A percentile compares a stretch with the other conserved stretches of the same genome.
These are phyloP conservation scores for Antigone vipio DNA, from an alignment of 2,113 vertebrate genomes.

Conservation along the genomic window DNA sequence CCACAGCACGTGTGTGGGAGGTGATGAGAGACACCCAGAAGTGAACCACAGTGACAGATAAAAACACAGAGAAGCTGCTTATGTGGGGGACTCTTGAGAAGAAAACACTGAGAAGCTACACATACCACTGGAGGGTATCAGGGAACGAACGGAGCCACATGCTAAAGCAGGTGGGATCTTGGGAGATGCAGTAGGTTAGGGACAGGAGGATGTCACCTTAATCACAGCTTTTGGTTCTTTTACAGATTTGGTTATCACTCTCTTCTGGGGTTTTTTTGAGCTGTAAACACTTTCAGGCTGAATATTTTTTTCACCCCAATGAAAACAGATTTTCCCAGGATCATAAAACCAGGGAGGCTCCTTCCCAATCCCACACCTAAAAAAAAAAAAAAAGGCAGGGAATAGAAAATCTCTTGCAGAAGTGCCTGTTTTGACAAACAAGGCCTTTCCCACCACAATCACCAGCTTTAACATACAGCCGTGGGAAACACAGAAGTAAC, in stretches of 20 bases:
- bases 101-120: not conserved
- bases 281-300: not conserved
- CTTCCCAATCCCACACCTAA: not conserved
- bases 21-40: not conserved
- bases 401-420: not conserved
- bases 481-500: not conserved
- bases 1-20: not conserved
- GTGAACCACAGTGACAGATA: rapidly evolving
- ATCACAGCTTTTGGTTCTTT: no score
- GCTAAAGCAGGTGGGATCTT: not conserved
- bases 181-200: not conserved
- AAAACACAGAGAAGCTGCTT: not conserved
- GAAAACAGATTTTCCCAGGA: not conserved
- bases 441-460: not conserved
- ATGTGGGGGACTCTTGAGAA: not conserved
- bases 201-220: not conserved
- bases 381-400: not conserved
- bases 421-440: not conserved
- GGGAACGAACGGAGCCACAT: rapidly evolving
- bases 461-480: not conserved
- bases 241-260: not conserved
- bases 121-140: rapidly evolving
- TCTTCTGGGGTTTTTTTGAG: not conserved
- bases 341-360: not conserved
- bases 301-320: not conserved